Evolutionary conservation across 2,888 invertebrate species (phyloP), one percentile per base, ranked within the genome.

Genomic region (Drosophila incognita): DNA sequence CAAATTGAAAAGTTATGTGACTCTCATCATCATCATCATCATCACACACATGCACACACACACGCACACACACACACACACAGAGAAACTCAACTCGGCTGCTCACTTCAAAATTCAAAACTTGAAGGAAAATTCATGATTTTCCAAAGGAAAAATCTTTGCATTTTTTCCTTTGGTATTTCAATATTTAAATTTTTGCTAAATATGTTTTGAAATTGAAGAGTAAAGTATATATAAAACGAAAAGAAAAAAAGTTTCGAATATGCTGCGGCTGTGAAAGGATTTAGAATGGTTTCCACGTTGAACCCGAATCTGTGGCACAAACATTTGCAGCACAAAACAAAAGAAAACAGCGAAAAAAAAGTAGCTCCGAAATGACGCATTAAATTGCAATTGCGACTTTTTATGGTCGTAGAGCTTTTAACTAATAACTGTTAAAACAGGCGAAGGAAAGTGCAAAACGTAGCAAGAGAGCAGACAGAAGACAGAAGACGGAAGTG

Each of bases 391-490:
- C 38, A 24, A 40, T 31, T n/a, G 21, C 36, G n/a, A 15, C 7
- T n/a, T 36, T 24, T 31, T 48, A 11, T 38, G 21, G 15, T 13
- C 64, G 33, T 21, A 52, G 35, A 68, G 48, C 36, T 67, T 8
- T 33, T 68, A 67, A 54, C 69, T 68, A n/a, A 49, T 33, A 49
- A 33, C 56, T 31, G 31, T 57, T 33, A 54, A 61, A 40, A 40
- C 24, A 2, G 29, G 24, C 53, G 53, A 67, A 68, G 48, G 68
- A 53, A 36, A 67, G 42, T 8, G 46, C 15, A 36, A 67, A 67
- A 6, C 29, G 38, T 11, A 36, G 3, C 1, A 1, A n/a, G 13
- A 40, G 31, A 29, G 7, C 10, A 38, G 15, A 27, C 21, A 61
- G 6, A 1, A 8, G 31, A 18, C 2, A 18, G 15, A 1, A 27